Percentiles rank a stretch among this genome's conserved stretches.
Evolutionary conservation across 2,888 invertebrate species (phyloP).

Genomic region (Penaeus monodon): DNA sequence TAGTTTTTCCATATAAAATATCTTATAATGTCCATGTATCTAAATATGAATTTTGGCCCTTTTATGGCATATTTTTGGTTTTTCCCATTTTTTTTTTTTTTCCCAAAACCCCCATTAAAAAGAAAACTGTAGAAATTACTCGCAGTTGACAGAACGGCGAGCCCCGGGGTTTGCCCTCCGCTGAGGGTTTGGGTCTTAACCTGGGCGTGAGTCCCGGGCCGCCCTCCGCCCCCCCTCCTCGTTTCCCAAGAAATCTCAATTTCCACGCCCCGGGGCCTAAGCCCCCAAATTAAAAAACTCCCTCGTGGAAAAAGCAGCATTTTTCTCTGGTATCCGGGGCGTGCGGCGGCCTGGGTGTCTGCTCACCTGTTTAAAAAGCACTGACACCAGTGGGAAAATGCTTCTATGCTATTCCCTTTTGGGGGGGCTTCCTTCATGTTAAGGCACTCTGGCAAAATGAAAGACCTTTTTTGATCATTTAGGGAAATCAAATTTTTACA

Average conservation of each 20-base stretch:
- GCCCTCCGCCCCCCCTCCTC: constrained; percentile 43
- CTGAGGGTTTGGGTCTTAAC: constrained; percentile 24
- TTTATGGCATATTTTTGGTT: too few relatives aligned
- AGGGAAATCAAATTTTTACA: too few relatives aligned
- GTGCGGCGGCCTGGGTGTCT: not conserved
- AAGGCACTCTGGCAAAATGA: too few relatives aligned
- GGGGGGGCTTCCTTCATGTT: too few relatives aligned
- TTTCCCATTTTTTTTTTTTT: too few relatives aligned
- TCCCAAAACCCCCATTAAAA: too few relatives aligned
- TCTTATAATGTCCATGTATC: too few relatives aligned
- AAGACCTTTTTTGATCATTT: too few relatives aligned
- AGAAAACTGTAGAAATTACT: constrained; percentile 20
- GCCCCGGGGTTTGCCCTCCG: constrained; percentile 20
- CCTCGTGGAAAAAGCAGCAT: constrained; percentile 9
- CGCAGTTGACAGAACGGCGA: constrained; percentile 36
- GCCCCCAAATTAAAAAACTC: not conserved
- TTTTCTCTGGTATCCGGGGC: not conserved
- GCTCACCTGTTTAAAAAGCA: constrained; percentile 36
- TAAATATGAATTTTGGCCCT: too few relatives aligned
- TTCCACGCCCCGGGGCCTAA: constrained; percentile 18
- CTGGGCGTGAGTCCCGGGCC: constrained; percentile 25
- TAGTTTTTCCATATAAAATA: too few relatives aligned
- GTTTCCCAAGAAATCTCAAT: constrained; percentile 51
- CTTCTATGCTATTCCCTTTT: too few relatives aligned
- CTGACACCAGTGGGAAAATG: too few relatives aligned